phyloP scores from a whole-genome alignment of 2,113 vertebrate species.

The Thunnus maccoyii region DNA sequence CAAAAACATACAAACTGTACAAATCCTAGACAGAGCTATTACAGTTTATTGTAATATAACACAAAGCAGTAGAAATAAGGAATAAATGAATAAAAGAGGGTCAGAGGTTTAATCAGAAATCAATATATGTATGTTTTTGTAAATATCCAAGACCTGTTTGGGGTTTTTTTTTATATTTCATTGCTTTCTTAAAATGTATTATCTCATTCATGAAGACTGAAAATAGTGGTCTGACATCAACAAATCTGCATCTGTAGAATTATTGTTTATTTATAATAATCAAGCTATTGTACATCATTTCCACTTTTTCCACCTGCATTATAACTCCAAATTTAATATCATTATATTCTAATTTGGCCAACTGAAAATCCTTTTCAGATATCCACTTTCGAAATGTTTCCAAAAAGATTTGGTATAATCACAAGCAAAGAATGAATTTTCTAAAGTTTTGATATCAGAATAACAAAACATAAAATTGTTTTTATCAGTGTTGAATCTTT shows the following conservation, averaged over 20 bases:
- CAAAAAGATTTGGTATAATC: neutral
- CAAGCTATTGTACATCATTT: neutral
- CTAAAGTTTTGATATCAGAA: neutral
- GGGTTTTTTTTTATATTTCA: no score
- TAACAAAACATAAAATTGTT: neutral
- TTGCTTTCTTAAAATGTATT: neutral
- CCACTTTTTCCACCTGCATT: neutral
- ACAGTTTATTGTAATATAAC: no score
- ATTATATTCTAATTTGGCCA: neutral
- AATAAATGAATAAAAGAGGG: no score
- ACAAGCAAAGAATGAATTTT: neutral
- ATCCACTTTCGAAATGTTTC: neutral
- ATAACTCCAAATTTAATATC: neutral
- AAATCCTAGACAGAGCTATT: no score
- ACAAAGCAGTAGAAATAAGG: no score
- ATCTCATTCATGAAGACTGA: neutral
- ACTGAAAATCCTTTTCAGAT: neutral
- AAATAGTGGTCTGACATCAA: neutral
- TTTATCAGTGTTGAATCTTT: no score
- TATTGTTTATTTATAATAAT: neutral
- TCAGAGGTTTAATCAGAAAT: no score
- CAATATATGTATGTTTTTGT: no score
- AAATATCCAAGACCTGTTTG: no score
- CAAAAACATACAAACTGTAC: no score
- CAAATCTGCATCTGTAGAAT: neutral